Percentiles rank a stretch among this genome's conserved stretches.
phyloP scores from a whole-genome alignment of 2,797 vertebrate genomes.

The Lacerta agilis region DNA sequence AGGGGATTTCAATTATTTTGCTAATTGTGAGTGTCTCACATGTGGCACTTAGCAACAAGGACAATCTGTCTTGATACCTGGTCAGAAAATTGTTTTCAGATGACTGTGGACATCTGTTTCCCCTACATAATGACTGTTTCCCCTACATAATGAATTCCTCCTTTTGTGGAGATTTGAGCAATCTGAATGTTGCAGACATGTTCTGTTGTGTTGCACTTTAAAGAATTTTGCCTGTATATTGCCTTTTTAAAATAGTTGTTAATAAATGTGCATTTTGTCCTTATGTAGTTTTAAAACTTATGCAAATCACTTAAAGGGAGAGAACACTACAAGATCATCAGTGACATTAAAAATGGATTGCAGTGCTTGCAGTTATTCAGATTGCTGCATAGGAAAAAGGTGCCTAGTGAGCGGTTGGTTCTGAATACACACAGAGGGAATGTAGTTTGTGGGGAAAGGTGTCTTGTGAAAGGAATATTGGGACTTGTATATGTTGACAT shows the following conservation, averaged over 20 bases:
- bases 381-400: constrained; percentile 35
- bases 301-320: constrained; percentile 52
- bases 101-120: constrained; percentile 37
- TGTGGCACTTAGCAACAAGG: constrained; percentile 53
- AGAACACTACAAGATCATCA: constrained; percentile 55
- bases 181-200: constrained; percentile 71
- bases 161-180: constrained; percentile 60
- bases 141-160: constrained; percentile 52
- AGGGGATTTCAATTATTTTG: constrained; percentile 31
- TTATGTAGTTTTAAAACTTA: constrained; percentile 66
- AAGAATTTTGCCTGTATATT: constrained; percentile 73
- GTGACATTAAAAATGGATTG: constrained; percentile 12
- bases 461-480: constrained; percentile 47
- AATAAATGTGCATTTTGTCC: constrained; percentile 69
- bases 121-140: constrained; percentile 46
- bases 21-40: constrained; percentile 50
- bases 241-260: constrained; percentile 72
- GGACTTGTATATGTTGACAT: constrained; percentile 30
- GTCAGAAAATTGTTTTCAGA: constrained; percentile 40
- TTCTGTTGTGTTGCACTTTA: constrained; percentile 82
- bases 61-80: constrained; percentile 53
- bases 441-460: constrained; percentile 24
- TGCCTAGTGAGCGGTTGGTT: constrained; percentile 18
- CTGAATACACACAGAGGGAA: constrained; percentile 32
- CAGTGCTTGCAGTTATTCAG: constrained; percentile 57